Evolutionary conservation across 2,888 invertebrate genomes (phyloP).

Genomic region (Melieria picta): DNA sequence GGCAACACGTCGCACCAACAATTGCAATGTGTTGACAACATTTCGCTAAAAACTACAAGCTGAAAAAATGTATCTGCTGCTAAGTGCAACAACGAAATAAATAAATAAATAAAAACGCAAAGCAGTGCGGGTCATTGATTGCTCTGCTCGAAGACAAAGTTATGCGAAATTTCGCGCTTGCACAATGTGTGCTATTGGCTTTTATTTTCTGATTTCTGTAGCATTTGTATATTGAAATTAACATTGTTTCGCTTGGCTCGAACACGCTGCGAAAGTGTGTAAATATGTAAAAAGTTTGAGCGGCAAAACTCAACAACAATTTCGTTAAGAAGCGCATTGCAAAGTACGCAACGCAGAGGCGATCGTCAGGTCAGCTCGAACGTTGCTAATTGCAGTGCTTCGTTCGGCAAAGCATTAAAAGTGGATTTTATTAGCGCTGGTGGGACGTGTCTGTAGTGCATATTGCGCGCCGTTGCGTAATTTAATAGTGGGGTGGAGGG

Average conservation of each 20-base stretch:
- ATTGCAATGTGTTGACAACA: too few species aligned
- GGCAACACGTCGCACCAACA: neutral
- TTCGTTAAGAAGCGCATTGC: slow-evolving; percentile 26
- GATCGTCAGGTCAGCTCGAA: slow-evolving; percentile 28
- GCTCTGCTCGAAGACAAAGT: slow-evolving; percentile 9
- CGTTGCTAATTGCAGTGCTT: slow-evolving; percentile 25
- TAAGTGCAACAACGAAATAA: neutral
- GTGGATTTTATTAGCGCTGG: too few species aligned
- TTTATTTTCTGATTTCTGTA: neutral
- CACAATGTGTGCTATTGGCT: neutral
- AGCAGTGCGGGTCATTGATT: slow-evolving; percentile 1
- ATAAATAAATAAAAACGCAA: neutral
- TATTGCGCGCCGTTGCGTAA: too few species aligned
- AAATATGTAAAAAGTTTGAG: neutral
- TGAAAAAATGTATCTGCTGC: neutral
- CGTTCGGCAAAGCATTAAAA: too few species aligned
- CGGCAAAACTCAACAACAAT: slow-evolving; percentile 9
- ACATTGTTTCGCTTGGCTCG: slow-evolving; percentile 1
- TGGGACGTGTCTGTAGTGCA: too few species aligned
- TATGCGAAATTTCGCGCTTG: slow-evolving; percentile 27
- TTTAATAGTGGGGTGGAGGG: too few species aligned
- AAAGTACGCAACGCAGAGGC: slow-evolving; percentile 13
- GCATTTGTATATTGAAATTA: slow-evolving; percentile 23
- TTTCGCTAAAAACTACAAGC: too few species aligned
- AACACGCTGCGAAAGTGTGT: too few species aligned